These are phyloP conservation scores for Amphiprion percula DNA, from an alignment of 2,113 vertebrate species.

Conservation along the genomic window DNA sequence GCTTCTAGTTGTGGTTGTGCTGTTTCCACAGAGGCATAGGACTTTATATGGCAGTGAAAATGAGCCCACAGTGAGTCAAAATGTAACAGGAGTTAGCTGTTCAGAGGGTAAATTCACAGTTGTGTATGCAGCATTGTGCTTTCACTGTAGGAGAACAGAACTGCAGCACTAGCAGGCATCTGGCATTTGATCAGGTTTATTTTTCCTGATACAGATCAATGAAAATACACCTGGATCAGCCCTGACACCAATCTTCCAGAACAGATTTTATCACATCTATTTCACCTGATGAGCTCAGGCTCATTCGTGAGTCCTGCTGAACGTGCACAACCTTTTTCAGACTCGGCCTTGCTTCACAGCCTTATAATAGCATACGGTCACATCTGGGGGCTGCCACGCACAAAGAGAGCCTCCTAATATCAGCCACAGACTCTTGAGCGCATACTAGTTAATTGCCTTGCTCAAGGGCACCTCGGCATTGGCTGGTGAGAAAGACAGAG, in stretches of 20 bases:
- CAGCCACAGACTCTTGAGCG: slow-evolving; percentile 31
- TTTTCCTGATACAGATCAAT: background rate
- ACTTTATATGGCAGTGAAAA: no score
- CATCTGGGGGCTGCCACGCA: slow-evolving; percentile 23
- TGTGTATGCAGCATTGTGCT: background rate
- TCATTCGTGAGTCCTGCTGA: background rate
- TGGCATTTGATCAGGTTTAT: slow-evolving; percentile 6
- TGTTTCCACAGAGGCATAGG: no score
- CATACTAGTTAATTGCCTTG: slow-evolving; percentile 65
- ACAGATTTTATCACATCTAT: background rate
- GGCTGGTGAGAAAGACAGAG: slow-evolving; percentile 25
- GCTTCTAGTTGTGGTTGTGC: no score
- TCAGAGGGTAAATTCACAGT: background rate
- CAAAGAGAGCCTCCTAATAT: slow-evolving; percentile 18
- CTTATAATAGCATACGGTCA: background rate
- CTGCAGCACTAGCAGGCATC: slow-evolving; percentile 4
- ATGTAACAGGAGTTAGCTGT: no score
- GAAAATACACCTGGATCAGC: background rate
- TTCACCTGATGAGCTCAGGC: background rate
- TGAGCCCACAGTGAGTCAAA: no score
- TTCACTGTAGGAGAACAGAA: background rate
- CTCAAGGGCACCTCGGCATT: slow-evolving; percentile 70
- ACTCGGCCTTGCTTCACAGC: slow-evolving; percentile 1
- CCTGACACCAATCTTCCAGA: background rate
- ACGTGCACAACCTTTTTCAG: background rate